Evolutionary conservation across 2,113 vertebrate species (phyloP), one percentile per base, ranked within the genome.

Genomic region (Cinclus mexicanus): DNA sequence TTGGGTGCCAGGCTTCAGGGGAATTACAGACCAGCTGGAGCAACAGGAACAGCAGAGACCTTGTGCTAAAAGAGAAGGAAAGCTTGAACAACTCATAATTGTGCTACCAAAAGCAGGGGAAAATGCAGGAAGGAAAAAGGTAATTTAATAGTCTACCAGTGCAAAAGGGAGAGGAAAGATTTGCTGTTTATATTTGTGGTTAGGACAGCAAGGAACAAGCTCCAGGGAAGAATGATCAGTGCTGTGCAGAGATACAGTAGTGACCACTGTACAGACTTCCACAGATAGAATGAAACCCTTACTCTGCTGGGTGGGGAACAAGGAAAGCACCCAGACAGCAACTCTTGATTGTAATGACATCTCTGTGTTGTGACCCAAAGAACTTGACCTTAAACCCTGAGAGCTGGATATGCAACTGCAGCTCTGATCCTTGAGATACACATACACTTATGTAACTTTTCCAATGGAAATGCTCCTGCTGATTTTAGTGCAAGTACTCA

Each of bases 401-500:
- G 68, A 70, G 63, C 31, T 87, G 75, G 70, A 53, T 60, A 4
- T 26, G 67, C 4, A 4, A n/a, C 44, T 2, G 3, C 44, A 59
- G 72, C 47, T 70, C 76, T 56, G 86, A 63, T 92, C 35, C 41
- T 67, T 42, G 35, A 83, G 83, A 68, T 74, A 81, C 9, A 41
- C 25, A 2, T 4, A 15, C 2, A 6, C 55, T 88, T 55, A 70
- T 28, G 85, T 80, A 95, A 93, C 37, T 69, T 86, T 26, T 59
- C n/a, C 44, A 35, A 8, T 47, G 39, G 50, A 83, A 90, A 63
- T 41, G 42, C 35, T 92, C 47, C 47, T 94, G 12, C 49, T 83
- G 93, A 70, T 44, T 94, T 83, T 20, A 87, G 60, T 23, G 56
- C 79, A 81, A 95, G 86, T 68, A 35, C 89, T 92, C 71, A 19